Percentiles rank a stretch among this genome's conserved stretches.
Evolutionary conservation across 2,888 invertebrate species (phyloP).

Genomic region (Agrilus biguttatus): DNA sequence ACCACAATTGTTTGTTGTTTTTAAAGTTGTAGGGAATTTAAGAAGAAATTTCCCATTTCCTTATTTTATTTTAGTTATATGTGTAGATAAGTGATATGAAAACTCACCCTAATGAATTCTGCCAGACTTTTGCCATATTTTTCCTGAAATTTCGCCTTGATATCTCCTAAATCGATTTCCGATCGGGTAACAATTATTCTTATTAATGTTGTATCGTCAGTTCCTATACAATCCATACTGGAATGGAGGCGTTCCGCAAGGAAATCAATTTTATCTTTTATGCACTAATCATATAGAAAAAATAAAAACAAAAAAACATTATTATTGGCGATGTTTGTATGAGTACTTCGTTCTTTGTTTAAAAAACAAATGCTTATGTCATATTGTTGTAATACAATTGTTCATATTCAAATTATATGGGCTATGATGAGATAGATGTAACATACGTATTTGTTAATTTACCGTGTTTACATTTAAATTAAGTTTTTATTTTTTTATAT

Average conservation of each 20-base stretch:
- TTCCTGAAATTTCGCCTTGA: slow-evolving; percentile 60
- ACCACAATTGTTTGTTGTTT: neutral
- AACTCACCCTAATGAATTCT: slow-evolving; percentile 60
- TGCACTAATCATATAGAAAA: slow-evolving; percentile 7
- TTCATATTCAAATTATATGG: too few species aligned
- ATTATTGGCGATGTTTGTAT: too few species aligned
- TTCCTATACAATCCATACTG: slow-evolving; percentile 81
- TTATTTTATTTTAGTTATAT: too few species aligned
- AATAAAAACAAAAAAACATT: slow-evolving; percentile 32
- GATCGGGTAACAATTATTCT: slow-evolving; percentile 71
- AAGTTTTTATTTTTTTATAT: too few species aligned
- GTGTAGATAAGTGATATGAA: neutral
- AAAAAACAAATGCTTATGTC: too few species aligned
- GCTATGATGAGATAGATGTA: too few species aligned
- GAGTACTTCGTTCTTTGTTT: too few species aligned
- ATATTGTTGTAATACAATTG: too few species aligned
- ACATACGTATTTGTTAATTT: too few species aligned
- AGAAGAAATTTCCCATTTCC: too few species aligned
- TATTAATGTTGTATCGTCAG: slow-evolving; percentile 74
- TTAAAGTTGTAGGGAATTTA: too few species aligned
- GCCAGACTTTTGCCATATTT: slow-evolving; percentile 63
- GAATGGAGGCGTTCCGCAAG: slow-evolving; percentile 75
- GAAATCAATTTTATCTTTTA: slow-evolving; percentile 62
- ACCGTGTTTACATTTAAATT: too few species aligned
- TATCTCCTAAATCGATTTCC: slow-evolving; percentile 73